Conservation (phyloP, 2,888 invertebrate genomes). For the Cataglyphis rosenhaueri region DNA sequence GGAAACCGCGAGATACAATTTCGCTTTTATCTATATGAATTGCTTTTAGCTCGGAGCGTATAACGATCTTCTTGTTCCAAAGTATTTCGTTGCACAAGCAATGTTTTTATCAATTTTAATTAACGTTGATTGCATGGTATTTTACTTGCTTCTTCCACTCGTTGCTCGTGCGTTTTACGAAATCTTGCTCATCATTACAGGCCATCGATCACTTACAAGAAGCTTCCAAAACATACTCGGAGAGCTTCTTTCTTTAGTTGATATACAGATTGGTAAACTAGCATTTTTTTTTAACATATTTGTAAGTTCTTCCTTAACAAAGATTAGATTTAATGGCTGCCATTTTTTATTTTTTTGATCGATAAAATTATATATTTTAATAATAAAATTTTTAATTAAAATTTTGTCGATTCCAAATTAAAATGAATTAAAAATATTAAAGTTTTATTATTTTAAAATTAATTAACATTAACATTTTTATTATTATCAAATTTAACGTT, state of each 20-base stretch:
- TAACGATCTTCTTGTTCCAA: neutral
- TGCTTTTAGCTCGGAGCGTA: slow-evolving; percentile 38
- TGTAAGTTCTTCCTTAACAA: neutral
- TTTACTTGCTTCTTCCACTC: slow-evolving; percentile 67
- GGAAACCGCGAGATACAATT: slow-evolving; percentile 36
- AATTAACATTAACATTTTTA: neutral
- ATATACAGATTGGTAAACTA: neutral
- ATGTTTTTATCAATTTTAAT: slow-evolving; percentile 69
- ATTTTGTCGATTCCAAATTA: neutral
- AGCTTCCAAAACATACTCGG: slow-evolving; percentile 20
- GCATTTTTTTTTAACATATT: slow-evolving; percentile 2
- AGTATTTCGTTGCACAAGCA: slow-evolving; percentile 40
- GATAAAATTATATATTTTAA: neutral
- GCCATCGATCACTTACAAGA: slow-evolving; percentile 41
- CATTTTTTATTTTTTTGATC: neutral
- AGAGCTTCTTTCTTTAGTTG: slow-evolving; percentile 20
- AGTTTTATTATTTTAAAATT: neutral
- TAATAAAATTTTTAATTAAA: neutral
- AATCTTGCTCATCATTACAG: slow-evolving; percentile 11
- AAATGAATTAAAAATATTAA: slow-evolving; percentile 13
- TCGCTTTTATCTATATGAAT: slow-evolving; percentile 41
- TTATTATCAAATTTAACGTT: neutral
- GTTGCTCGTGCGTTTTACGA: slow-evolving; percentile 13
- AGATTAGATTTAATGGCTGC: neutral
- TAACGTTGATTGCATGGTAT: slow-evolving; percentile 69